Evolutionary conservation across 2,888 invertebrate genomes (phyloP), one percentile per base, ranked within the genome.

Genomic region (Gari tellinella): DNA sequence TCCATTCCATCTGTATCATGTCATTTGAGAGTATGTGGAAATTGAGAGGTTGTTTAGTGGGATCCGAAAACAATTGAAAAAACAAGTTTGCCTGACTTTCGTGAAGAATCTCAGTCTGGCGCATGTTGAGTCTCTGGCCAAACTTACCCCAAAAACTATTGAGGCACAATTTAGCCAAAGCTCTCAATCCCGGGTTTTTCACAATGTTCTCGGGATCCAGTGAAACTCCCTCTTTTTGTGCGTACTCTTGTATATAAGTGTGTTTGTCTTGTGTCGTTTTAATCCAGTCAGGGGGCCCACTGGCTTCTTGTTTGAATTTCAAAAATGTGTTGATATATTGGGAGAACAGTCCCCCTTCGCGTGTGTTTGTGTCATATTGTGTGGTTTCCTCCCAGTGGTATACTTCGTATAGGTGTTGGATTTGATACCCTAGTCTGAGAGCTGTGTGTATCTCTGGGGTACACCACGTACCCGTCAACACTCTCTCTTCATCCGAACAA

Each of bases 391-490:
- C 43, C 76, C 62, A 57, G 58, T 90, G 83, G 85, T 89, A 91
- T 14, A 91, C 85, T 72, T 90, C 90, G 43, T 79, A 72, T 7
- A 90, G 80, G 46, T 89, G 72, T 0, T 86, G 1, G 15, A 91
- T 76, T 52, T 69, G 64, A 62, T 92, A 92, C 0, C 89, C 90
- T 31, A 77, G 73, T 57, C 74, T 38, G 0, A 90, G 31, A 7
- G 91, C 91, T 69, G 84, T 86, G 37, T 81, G 31, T 0, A 92
- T 51, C 73, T 92, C 91, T 17, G 87, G 87, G 0, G 84, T 81
- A 19, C 90, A 87, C 89, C 88, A 92, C 1, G 90, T 89, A 8
- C 91, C 88, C 0, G 37, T 62, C 3, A 91, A 62, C 5, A 53
- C 53, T 52, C 88, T 73, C 14, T 88, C 80, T 25, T 75, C 72